phyloP scores from a whole-genome alignment of 2,113 vertebrate genomes.

The Pygoscelis antarcticus region DNA sequence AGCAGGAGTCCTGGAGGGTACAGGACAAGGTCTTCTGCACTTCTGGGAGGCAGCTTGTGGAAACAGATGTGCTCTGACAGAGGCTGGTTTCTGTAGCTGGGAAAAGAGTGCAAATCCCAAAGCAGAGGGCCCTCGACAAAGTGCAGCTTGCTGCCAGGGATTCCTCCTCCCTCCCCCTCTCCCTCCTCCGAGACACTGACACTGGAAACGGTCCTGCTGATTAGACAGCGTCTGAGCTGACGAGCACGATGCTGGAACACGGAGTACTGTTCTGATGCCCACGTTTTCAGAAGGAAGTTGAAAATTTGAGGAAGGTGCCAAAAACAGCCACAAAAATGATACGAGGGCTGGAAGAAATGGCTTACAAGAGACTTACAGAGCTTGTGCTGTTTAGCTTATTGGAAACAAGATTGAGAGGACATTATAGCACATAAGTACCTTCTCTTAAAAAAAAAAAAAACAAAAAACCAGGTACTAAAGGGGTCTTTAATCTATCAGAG shows the following conservation, averaged over 20 bases:
- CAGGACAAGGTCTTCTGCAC: background rate
- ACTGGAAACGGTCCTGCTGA: constrained; percentile 52
- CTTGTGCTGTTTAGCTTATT: background rate
- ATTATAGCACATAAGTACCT: background rate
- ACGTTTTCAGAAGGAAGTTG: constrained; percentile 62
- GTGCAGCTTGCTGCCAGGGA: background rate
- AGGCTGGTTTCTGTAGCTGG: background rate
- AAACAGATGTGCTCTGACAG: constrained; percentile 21
- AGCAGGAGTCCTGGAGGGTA: background rate
- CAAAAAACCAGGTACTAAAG: background rate
- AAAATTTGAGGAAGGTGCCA: constrained; percentile 61
- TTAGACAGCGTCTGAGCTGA: constrained; percentile 41
- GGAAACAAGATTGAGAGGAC: background rate
- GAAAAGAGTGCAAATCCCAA: background rate
- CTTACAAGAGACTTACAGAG: background rate
- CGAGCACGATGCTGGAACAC: background rate
- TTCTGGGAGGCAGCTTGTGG: background rate
- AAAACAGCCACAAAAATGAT: constrained; percentile 50
- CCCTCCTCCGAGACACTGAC: constrained; percentile 1
- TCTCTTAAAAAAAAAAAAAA: no score
- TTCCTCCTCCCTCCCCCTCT: constrained; percentile 35
- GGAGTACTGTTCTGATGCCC: constrained; percentile 48
- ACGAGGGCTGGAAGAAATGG: background rate
- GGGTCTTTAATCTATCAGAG: background rate
- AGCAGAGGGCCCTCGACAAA: background rate